Evolutionary conservation across 2,797 vertebrate species (phyloP).

Genomic region (Menidia menidia): DNA sequence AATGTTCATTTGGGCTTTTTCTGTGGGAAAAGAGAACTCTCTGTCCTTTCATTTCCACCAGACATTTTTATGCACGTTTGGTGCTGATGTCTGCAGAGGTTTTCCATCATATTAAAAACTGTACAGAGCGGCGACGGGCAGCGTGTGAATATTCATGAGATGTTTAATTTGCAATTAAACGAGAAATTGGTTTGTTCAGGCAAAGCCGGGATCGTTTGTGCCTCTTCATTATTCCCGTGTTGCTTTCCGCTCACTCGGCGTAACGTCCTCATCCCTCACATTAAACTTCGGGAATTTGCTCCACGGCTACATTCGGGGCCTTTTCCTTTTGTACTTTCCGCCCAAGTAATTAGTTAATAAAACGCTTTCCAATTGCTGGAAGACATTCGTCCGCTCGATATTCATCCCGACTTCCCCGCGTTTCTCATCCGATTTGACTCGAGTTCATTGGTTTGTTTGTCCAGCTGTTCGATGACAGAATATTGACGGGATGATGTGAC

Average conservation of each 20-base stretch:
- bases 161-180: constrained; percentile 24
- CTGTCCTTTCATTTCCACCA: background rate
- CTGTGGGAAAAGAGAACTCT: background rate
- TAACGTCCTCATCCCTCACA: background rate
- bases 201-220: background rate
- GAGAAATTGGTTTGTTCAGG: constrained; percentile 11
- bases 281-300: background rate
- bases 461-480: constrained; percentile 28
- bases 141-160: constrained; percentile 18
- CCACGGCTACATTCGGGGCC: background rate
- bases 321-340: too few species aligned
- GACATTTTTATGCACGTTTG: background rate
- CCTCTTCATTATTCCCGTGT: background rate
- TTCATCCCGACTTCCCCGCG: constrained; percentile 17
- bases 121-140: background rate
- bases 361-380: background rate
- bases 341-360: background rate
- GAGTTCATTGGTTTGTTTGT: constrained; percentile 19
- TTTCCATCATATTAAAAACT: background rate
- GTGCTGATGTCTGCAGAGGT: background rate
- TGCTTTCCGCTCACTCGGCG: background rate
- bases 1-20: too few species aligned
- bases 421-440: constrained; percentile 22
- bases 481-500: constrained; percentile 34
- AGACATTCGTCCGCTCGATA: constrained; percentile 39